Conservation (phyloP, 1,140 invertebrate genomes). For the Dinoponera quadriceps region DNA sequence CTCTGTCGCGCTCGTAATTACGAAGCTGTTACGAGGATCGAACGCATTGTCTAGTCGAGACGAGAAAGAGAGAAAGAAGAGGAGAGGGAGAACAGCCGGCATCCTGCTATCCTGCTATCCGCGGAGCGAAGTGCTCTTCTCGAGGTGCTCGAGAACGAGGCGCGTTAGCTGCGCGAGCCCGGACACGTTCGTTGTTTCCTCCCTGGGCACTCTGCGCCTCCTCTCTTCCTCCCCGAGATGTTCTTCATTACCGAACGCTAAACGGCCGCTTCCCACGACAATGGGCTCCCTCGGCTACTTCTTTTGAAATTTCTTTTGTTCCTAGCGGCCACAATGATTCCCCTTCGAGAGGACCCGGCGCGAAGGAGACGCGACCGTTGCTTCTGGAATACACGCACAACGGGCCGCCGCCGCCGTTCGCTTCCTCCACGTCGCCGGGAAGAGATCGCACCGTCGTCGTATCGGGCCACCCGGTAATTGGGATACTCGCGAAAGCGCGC, state of each 20-base stretch:
- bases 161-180: constrained; percentile 3
- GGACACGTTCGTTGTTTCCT: constrained; percentile 64
- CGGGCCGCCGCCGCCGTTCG: no score
- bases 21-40: constrained; percentile 62
- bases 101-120: constrained; percentile 47
- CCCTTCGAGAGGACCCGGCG: constrained; percentile 45
- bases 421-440: constrained; percentile 1
- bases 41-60: constrained; percentile 64
- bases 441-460: constrained; percentile 4
- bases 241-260: constrained; percentile 70
- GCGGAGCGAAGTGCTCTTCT: constrained; percentile 59
- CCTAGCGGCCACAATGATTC: constrained; percentile 53
- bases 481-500: constrained; percentile 18
- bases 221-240: constrained; percentile 42
- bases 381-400: constrained; percentile 34
- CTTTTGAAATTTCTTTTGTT: constrained; percentile 70
- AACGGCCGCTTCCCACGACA: constrained; percentile 65
- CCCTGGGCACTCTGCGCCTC: constrained; percentile 48
- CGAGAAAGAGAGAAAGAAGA: constrained; percentile 17
- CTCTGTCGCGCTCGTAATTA: constrained; percentile 55
- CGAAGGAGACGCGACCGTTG: constrained; percentile 54
- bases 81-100: constrained; percentile 24
- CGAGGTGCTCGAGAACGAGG: constrained; percentile 56
- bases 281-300: constrained; percentile 58
- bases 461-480: constrained; percentile 30